phyloP scores from a whole-genome alignment of 1,140 invertebrate genomes.

The Drosophila insularis region DNA sequence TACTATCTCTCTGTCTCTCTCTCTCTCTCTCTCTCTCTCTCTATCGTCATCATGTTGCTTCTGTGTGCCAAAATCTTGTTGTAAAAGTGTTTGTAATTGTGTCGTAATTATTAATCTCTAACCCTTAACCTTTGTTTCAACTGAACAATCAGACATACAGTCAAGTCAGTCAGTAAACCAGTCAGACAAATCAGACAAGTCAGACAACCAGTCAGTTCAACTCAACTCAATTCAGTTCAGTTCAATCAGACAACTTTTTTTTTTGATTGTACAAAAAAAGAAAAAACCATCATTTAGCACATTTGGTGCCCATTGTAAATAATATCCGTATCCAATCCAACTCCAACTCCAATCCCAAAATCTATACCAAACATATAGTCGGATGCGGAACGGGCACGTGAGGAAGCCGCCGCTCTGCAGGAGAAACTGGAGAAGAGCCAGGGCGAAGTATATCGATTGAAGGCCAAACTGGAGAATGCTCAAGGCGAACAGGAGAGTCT shows the following conservation, averaged over 20 bases:
- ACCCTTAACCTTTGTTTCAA: slow-evolving; percentile 56
- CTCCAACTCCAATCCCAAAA: slow-evolving; percentile 20
- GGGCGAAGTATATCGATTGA: slow-evolving; percentile 96
- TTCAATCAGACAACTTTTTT: slow-evolving; percentile 43
- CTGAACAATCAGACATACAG: slow-evolving; percentile 52
- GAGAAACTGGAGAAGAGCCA: slow-evolving; percentile 97
- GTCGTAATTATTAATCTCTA: slow-evolving; percentile 53
- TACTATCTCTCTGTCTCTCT: slow-evolving; percentile 1
- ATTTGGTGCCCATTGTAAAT: slow-evolving; percentile 67
- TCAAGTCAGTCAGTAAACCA: slow-evolving; percentile 35
- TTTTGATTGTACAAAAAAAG: slow-evolving; percentile 38
- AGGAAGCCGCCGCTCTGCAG: slow-evolving; percentile 92
- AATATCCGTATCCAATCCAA: slow-evolving; percentile 70
- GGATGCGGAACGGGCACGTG: slow-evolving; percentile 92
- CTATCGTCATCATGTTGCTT: slow-evolving; percentile 3
- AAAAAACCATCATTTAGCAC: slow-evolving; percentile 47
- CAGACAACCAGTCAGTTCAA: slow-evolving; percentile 30
- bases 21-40: slow-evolving; percentile 21
- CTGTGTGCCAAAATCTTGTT: slow-evolving; percentile 23
- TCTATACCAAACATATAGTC: slow-evolving; percentile 84
- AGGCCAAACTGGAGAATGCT: slow-evolving; percentile 96
- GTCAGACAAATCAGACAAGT: slow-evolving; percentile 51
- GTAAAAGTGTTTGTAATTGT: slow-evolving; percentile 50
- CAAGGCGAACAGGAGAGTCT: slow-evolving; percentile 96
- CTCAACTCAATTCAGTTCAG: slow-evolving; percentile 38